These are phyloP conservation scores for Xestobium rufovillosum DNA, from an alignment of 2,888 invertebrate species.

Conservation along the genomic window DNA sequence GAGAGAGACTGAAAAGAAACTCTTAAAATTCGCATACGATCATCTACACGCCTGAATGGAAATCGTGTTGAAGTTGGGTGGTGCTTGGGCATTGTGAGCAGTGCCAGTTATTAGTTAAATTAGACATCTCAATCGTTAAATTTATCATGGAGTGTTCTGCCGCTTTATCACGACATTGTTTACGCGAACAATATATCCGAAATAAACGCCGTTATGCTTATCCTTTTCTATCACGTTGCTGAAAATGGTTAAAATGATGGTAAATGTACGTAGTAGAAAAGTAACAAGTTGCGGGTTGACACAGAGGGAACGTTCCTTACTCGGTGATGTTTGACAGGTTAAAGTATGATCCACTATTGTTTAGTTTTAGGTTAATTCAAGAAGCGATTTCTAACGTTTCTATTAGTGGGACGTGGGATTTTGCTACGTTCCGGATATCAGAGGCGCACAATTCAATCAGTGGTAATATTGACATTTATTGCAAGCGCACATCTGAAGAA, in stretches of 20 bases:
- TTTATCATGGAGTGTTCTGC: too few relatives aligned
- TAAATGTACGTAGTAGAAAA: neutral
- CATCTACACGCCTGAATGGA: too few relatives aligned
- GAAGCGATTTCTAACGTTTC: slow-evolving; percentile 33
- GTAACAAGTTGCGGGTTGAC: slow-evolving; percentile 10
- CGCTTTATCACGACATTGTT: slow-evolving; percentile 9
- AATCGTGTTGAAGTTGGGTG: slow-evolving; percentile 9
- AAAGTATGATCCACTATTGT: slow-evolving; percentile 33
- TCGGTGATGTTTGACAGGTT: slow-evolving; percentile 26
- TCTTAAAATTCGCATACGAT: too few relatives aligned
- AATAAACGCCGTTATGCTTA: neutral
- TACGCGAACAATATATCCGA: neutral
- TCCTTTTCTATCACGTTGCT: slow-evolving; percentile 1
- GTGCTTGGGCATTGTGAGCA: slow-evolving; percentile 5
- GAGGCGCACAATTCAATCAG: too few relatives aligned
- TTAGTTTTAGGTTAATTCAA: slow-evolving; percentile 31
- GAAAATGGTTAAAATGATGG: too few relatives aligned
- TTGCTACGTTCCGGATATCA: slow-evolving; percentile 28
- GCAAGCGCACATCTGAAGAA: too few relatives aligned
- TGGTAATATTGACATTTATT: too few relatives aligned
- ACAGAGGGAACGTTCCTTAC: slow-evolving; percentile 21
- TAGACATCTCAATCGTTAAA: slow-evolving; percentile 14
- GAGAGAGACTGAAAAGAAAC: too few relatives aligned
- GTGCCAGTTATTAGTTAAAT: slow-evolving; percentile 11
- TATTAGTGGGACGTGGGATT: slow-evolving; percentile 32